A percentile compares a stretch with the other conserved stretches of the same genome.
Conservation (phyloP, 2,888 invertebrate species). For the Scaptomyza tumidula region DNA sequence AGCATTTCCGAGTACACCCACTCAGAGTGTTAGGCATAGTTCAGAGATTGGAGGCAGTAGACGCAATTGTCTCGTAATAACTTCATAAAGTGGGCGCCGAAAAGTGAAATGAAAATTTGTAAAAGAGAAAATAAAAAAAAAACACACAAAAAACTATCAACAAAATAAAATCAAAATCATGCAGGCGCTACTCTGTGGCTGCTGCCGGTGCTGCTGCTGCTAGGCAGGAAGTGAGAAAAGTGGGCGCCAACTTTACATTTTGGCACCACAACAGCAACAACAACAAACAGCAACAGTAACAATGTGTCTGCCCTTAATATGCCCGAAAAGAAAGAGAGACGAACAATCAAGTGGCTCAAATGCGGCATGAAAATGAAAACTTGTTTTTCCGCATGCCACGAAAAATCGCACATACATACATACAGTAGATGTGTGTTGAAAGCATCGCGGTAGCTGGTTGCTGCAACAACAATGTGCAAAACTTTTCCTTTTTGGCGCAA, state of each 20-base stretch:
- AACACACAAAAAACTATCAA: background rate
- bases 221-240: constrained; percentile 48
- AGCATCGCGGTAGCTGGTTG: constrained; percentile 42
- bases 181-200: constrained; percentile 19
- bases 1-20: constrained; percentile 71
- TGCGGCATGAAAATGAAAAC: constrained; percentile 70
- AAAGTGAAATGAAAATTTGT: constrained; percentile 61
- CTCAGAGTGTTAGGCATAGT: constrained; percentile 1
- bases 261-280: constrained; percentile 29
- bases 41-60: background rate
- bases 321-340: constrained; percentile 11
- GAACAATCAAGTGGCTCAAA: constrained; percentile 61
- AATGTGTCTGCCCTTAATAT: constrained; percentile 61
- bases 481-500: constrained; percentile 76
- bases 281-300: constrained; percentile 22
- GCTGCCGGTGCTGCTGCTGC: constrained; percentile 7
- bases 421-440: constrained; percentile 47
- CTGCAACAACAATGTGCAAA: constrained; percentile 41
- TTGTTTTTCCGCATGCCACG: constrained; percentile 81
- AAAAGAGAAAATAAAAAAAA: constrained; percentile 19
- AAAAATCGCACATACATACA: constrained; percentile 42
- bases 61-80: constrained; percentile 59
- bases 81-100: constrained; percentile 64
- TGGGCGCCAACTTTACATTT: constrained; percentile 26
- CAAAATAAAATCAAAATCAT: constrained; percentile 10